Percentiles rank a stretch among this genome's conserved stretches.
phyloP scores from a whole-genome alignment of 35 echinoderm and acorn worm species.

The Amphiura filiformis region DNA sequence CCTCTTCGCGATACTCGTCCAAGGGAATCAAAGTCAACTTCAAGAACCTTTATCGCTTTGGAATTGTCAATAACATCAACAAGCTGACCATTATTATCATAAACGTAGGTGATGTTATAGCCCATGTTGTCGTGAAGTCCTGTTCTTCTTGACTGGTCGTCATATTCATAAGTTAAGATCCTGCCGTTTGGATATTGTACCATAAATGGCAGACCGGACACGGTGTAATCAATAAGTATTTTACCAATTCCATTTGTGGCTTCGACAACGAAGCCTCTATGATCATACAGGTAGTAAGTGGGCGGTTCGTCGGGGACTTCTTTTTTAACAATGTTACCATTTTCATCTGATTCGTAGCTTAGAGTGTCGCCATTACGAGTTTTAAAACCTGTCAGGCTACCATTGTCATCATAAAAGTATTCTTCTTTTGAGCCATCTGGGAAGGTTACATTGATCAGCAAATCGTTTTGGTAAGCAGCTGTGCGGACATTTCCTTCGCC shows the following conservation, averaged over 20 bases:
- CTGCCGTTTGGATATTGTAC: slow-evolving; percentile 48
- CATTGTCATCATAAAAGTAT: slow-evolving; percentile 42
- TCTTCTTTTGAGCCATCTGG: slow-evolving; percentile 42
- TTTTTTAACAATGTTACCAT: slow-evolving; percentile 23
- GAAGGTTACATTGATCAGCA: not conserved
- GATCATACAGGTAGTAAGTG: slow-evolving; percentile 41
- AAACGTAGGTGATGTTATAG: slow-evolving; percentile 30
- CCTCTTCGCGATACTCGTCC: slow-evolving; percentile 4
- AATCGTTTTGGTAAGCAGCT: slow-evolving; percentile 16
- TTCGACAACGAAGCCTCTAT: slow-evolving; percentile 52
- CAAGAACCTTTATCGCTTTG: not conserved
- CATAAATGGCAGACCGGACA: slow-evolving; percentile 15
- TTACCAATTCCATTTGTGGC: slow-evolving; percentile 57
- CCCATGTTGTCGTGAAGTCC: slow-evolving; percentile 25
- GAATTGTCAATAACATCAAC: slow-evolving; percentile 17
- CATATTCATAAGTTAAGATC: slow-evolving; percentile 47
- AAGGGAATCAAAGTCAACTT: slow-evolving; percentile 24
- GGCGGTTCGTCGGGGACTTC: slow-evolving; percentile 8
- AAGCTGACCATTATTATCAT: slow-evolving; percentile 27
- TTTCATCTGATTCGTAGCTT: slow-evolving; percentile 23
- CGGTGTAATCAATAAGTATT: slow-evolving; percentile 38
- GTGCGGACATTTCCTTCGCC: slow-evolving; percentile 39
- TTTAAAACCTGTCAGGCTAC: not conserved
- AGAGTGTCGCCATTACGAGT: not conserved
- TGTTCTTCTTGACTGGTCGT: slow-evolving; percentile 6